phyloP scores from a whole-genome alignment of 2,113 vertebrate species.

The Lonchura striata region DNA sequence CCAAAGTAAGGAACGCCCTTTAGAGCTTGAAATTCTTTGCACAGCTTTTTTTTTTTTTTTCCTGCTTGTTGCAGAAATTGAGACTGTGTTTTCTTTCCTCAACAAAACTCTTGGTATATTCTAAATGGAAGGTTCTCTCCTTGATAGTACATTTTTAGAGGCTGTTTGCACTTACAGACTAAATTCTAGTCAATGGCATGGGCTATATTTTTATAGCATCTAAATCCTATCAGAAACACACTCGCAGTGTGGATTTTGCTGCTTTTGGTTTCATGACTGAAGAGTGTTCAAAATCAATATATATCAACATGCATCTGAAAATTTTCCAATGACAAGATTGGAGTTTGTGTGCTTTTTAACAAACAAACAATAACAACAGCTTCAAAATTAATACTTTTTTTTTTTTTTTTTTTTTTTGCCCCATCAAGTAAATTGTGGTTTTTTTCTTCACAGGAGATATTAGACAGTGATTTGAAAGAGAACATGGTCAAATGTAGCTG shows the following conservation, averaged over 20 bases:
- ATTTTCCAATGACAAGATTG: accelerated
- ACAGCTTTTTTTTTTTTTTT: not conserved
- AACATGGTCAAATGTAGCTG: not conserved
- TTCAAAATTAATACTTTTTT: not conserved
- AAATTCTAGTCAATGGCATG: not conserved
- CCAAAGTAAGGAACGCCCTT: not conserved
- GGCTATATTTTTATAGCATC: not conserved
- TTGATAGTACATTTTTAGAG: not conserved
- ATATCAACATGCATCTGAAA: not conserved
- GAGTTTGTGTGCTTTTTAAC: not conserved
- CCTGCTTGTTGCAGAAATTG: not conserved
- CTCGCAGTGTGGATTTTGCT: not conserved
- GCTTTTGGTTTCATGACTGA: not conserved
- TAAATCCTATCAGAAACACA: not conserved
- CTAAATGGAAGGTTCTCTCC: not conserved
- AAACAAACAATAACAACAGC: not conserved
- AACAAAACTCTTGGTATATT: not conserved
- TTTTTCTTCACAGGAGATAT: not conserved
- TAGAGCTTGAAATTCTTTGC: not conserved
- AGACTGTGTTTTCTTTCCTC: not conserved
- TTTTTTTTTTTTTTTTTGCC: too few relatives aligned
- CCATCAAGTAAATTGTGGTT: not conserved
- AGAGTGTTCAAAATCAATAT: not conserved
- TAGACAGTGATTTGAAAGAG: not conserved
- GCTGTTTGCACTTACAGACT: not conserved